Evolutionary conservation across 2,113 vertebrate species (phyloP).

Genomic region (Rhynchomys soricoides): DNA sequence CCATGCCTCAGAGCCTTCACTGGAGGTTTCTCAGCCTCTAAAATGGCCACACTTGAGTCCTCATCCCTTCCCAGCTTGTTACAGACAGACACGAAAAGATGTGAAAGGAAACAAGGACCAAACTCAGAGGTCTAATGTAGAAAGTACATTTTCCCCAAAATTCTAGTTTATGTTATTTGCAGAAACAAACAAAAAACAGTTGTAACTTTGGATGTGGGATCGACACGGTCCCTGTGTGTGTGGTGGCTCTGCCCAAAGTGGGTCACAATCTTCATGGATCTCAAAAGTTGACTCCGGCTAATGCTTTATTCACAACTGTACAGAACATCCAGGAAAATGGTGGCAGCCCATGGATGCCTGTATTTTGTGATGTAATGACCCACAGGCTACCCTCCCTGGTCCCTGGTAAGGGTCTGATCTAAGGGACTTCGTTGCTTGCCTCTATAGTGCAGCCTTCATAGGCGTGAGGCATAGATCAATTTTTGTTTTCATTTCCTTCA

Average conservation of each 20-base stretch:
- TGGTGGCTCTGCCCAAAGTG: too few relatives aligned
- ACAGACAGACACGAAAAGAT: not conserved
- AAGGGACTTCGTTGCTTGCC: not conserved
- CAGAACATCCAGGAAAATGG: not conserved
- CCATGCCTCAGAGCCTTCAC: not conserved
- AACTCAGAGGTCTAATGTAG: not conserved
- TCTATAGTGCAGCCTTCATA: not conserved
- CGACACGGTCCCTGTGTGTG: not conserved
- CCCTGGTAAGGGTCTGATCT: not conserved
- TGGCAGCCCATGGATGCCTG: not conserved
- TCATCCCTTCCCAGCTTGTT: not conserved
- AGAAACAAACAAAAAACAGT: not conserved
- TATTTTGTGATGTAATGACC: not conserved
- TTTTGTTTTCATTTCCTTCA: not conserved
- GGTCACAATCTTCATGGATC: not conserved
- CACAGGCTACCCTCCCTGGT: fast-evolving
- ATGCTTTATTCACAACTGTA: not conserved
- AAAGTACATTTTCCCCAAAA: not conserved
- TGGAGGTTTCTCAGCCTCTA: not conserved
- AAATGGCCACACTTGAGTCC: not conserved
- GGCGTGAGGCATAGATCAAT: fast-evolving
- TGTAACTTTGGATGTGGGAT: not conserved
- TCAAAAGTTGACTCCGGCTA: constrained; percentile 2
- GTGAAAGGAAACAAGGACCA: not conserved
- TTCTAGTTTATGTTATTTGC: constrained; percentile 28